Evolutionary conservation across 2,888 invertebrate species (phyloP).

Genomic region (Brachypterus glaber): DNA sequence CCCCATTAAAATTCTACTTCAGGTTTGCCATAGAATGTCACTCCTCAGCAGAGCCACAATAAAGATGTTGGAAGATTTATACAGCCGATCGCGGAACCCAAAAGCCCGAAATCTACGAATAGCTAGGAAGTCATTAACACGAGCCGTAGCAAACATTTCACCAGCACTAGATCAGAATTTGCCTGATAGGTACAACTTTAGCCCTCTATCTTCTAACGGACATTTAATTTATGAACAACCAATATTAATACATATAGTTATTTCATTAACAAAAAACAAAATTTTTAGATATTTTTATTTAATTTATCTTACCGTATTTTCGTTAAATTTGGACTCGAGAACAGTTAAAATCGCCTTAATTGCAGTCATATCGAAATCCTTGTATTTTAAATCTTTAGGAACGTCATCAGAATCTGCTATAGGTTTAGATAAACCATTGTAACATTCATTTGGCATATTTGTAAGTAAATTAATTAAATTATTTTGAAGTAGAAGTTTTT

Average conservation of each 20-base stretch:
- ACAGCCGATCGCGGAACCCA: no score
- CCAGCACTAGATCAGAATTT: not conserved
- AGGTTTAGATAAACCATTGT: conserved; percentile 55
- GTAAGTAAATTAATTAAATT: conserved; percentile 79
- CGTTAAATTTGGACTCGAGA: conserved; percentile 53
- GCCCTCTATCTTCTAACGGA: no score
- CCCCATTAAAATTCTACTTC: no score
- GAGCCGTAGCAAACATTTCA: conserved; percentile 2
- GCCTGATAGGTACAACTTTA: no score
- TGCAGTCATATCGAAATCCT: conserved; percentile 70
- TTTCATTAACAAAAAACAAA: conserved; percentile 3
- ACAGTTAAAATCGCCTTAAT: conserved; percentile 62
- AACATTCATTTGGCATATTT: conserved; percentile 68
- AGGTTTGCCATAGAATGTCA: no score
- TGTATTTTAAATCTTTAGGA: conserved; percentile 47
- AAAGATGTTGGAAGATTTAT: no score
- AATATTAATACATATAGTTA: conserved; percentile 4
- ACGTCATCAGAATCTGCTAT: conserved; percentile 37
- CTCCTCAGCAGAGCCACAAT: no score
- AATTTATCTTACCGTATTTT: conserved; percentile 43
- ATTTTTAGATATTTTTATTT: conserved; percentile 1
- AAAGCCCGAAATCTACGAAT: no score
- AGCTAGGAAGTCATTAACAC: no score
- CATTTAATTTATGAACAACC: no score
- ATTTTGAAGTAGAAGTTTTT: conserved; percentile 59